Conservation (phyloP, 2,113 vertebrate species). For the Chloebia gouldiae region DNA sequence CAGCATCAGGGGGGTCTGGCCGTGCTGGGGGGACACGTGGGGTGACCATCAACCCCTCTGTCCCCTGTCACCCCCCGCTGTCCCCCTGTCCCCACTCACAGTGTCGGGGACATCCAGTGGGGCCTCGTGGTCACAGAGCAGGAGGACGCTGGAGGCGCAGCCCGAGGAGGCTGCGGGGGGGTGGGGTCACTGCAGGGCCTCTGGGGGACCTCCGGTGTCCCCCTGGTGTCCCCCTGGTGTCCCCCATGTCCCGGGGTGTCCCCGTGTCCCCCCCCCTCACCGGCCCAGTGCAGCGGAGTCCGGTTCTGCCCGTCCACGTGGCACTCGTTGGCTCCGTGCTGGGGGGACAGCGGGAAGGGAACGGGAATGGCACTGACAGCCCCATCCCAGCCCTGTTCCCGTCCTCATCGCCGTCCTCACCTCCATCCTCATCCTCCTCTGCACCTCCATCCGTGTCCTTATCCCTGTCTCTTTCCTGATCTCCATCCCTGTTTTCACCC, state of each 20-base stretch:
- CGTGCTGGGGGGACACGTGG: conserved; percentile 12
- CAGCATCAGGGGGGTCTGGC: conserved; percentile 76
- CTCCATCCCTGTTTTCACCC: not conserved
- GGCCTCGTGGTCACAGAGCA: conserved; percentile 73
- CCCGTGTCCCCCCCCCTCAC: conserved; percentile 10
- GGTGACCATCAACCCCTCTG: not conserved
- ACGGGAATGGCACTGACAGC: rapidly evolving
- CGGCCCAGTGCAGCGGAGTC: conserved; percentile 77
- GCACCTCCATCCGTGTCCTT: rapidly evolving
- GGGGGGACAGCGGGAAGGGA: not conserved
- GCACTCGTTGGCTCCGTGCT: conserved; percentile 74
- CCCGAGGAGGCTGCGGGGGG: conserved; percentile 63
- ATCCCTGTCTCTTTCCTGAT: rapidly evolving
- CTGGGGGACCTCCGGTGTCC: not conserved
- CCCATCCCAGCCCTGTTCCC: not conserved
- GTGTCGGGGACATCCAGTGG: conserved; percentile 58
- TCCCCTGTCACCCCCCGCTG: not conserved
- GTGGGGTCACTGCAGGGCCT: not conserved
- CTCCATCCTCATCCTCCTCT: too few species aligned
- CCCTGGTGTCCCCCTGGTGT: not conserved
- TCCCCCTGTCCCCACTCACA: conserved; percentile 32
- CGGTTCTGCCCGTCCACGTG: conserved; percentile 68
- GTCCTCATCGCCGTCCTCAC: too few species aligned
- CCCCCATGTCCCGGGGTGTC: not conserved
- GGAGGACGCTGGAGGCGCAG: conserved; percentile 74